phyloP scores from a whole-genome alignment of 2,113 vertebrate species.

The Antigone vipio region DNA sequence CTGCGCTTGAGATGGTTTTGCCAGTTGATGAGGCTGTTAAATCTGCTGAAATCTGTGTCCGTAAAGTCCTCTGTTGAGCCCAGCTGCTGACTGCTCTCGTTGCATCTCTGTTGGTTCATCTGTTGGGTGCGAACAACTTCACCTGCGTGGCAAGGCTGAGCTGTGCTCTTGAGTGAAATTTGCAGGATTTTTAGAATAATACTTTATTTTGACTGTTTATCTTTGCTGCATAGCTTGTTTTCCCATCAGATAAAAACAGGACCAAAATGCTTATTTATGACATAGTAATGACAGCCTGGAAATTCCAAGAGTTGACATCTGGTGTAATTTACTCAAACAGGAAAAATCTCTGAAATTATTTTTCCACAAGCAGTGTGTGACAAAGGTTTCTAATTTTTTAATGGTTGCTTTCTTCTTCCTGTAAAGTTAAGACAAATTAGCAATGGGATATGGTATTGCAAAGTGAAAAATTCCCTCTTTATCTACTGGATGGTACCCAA shows the following conservation, averaged over 20 bases:
- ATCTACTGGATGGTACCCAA: neutral
- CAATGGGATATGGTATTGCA: neutral
- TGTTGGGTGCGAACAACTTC: neutral
- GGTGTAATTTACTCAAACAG: slow-evolving; percentile 35
- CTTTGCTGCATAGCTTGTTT: neutral
- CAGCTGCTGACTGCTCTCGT: neutral
- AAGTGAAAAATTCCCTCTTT: neutral
- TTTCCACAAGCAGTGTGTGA: slow-evolving; percentile 12
- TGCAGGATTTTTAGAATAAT: neutral
- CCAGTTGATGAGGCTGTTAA: neutral
- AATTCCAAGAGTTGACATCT: slow-evolving; percentile 14
- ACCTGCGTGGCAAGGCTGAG: neutral
- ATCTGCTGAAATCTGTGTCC: neutral
- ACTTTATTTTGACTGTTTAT: neutral
- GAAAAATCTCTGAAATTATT: slow-evolving; percentile 8
- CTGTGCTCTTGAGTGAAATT: neutral
- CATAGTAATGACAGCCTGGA: neutral
- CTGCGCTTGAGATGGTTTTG: neutral
- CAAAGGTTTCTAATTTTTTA: neutral
- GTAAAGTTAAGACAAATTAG: neutral
- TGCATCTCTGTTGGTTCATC: neutral
- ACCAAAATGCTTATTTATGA: neutral
- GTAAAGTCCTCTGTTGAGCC: neutral
- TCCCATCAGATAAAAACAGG: neutral
- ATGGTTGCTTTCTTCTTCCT: neutral